Base-by-base conservation (phyloP, 2,113 vertebrate genomes). In the Pipa parva region DNA sequence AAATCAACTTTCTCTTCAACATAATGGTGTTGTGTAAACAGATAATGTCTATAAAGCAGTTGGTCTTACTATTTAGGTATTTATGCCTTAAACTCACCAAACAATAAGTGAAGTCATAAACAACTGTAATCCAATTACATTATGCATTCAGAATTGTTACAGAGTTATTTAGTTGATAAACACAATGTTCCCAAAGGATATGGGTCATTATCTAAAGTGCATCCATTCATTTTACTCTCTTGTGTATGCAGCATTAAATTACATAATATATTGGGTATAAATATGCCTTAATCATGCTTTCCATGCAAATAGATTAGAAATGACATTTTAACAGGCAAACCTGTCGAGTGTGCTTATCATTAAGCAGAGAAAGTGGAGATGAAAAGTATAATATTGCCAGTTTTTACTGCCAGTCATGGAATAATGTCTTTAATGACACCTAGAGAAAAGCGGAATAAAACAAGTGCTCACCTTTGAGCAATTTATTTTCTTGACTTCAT, bases 181-280 rank as follows among this genome's bases (percentile, higher is more conserved):
- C 80, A 79, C 46, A 82, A 74, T 64, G 39, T 63, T 72, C 71
- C 63, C 65, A 77, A 67, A 85, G 76, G 83, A 87, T 79, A 82
- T 59, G 76, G 76, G 82, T 85, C 74, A 86, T 83, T 84, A 85
- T 75, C 76, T 84, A 77, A 84, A 89, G 80, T 79, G 73, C 55
- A 82, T 78, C 72, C 71, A 82, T 82, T 87, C 75, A 84, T 86
- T 86, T 83, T 84, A 85, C 78, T 83, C 76, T 76, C 74, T 76
- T 86, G 73, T 78, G 67, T 82, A 80, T 45, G 51, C 64, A 37
- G 59, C 64, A 78, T 77, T 83, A 79, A 49, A 61, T 58, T 52
- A 59, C 71, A 79, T 77, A 84, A 80, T 63, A 84, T 79, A 82
- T 78, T 74, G 37, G 63, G 65, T 63, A 71, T 79, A 78, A 83